Conservation (phyloP, 2,113 vertebrate genomes). For the Pseudonaja textilis region DNA sequence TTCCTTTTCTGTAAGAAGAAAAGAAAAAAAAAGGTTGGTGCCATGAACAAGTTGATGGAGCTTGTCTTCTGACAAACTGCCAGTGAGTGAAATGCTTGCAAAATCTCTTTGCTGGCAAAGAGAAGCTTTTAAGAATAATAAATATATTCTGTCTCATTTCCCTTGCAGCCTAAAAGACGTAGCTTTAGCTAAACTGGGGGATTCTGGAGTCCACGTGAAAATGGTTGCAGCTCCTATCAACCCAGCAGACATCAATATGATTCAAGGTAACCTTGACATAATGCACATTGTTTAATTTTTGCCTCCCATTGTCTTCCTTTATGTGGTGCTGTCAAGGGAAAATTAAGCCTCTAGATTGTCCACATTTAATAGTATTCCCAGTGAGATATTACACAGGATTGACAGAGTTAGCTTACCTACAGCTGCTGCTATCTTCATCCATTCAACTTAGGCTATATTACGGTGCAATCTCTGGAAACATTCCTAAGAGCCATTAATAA, state of each 20-base stretch:
- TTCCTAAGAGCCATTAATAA: not conserved
- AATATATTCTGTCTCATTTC: constrained; percentile 2
- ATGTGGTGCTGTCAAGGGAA: constrained; percentile 15
- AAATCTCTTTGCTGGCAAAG: not conserved
- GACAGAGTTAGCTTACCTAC: not conserved
- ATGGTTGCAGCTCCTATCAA: constrained; percentile 94
- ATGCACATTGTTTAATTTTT: not conserved
- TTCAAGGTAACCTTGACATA: constrained; percentile 81
- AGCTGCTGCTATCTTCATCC: not conserved
- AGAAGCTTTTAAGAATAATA: not conserved
- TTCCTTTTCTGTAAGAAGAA: not conserved
- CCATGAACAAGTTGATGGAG: not conserved
- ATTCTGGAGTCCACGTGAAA: constrained; percentile 77
- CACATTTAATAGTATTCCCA: not conserved
- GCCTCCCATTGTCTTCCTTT: not conserved
- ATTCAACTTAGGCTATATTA: not conserved
- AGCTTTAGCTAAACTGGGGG: constrained; percentile 67
- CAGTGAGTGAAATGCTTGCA: not conserved
- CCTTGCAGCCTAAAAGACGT: constrained; percentile 77
- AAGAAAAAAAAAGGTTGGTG: not conserved
- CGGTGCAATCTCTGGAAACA: not conserved
- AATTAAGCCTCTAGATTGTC: not conserved
- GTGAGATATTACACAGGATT: fast-evolving
- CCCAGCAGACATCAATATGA: constrained; percentile 94
- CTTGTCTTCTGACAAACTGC: not conserved